These are phyloP conservation scores for Equus przewalskii DNA, from an alignment of 2,113 vertebrate species.

Conservation along the genomic window DNA sequence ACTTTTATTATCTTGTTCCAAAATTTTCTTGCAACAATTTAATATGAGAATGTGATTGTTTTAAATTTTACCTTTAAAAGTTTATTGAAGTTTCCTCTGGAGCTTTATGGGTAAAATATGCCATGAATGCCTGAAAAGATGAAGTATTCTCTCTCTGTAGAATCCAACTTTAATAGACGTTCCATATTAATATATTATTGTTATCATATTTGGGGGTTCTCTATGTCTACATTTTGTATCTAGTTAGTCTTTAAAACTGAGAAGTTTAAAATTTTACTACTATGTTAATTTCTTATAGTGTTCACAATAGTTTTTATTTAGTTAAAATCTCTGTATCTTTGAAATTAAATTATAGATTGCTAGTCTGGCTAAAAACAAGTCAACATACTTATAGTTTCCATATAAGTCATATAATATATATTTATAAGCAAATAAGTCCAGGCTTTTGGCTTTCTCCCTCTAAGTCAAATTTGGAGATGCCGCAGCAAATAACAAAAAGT, in stretches of 20 bases:
- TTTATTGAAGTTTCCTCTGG: neutral
- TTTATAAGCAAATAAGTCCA: neutral
- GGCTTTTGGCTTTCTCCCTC: neutral
- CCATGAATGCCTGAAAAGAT: neutral
- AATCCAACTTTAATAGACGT: neutral
- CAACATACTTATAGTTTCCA: neutral
- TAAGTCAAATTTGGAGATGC: neutral
- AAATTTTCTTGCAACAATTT: constrained; percentile 5
- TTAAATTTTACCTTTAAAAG: constrained; percentile 41
- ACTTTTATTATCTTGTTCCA: constrained; percentile 1
- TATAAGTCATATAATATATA: neutral
- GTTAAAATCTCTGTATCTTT: neutral
- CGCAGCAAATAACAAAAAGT: neutral
- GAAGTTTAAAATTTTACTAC: neutral
- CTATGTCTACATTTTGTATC: neutral
- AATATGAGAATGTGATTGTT: neutral
- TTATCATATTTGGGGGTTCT: neutral
- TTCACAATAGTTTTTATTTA: neutral
- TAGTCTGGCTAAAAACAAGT: neutral
- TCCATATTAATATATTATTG: neutral
- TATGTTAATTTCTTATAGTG: neutral
- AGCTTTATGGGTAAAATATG: neutral
- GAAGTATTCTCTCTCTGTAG: neutral
- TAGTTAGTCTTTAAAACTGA: constrained; percentile 14
- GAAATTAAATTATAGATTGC: constrained; percentile 34